phyloP scores from a whole-genome alignment of 2,797 vertebrate genomes.

The Ctenopoma kingsleyae region DNA sequence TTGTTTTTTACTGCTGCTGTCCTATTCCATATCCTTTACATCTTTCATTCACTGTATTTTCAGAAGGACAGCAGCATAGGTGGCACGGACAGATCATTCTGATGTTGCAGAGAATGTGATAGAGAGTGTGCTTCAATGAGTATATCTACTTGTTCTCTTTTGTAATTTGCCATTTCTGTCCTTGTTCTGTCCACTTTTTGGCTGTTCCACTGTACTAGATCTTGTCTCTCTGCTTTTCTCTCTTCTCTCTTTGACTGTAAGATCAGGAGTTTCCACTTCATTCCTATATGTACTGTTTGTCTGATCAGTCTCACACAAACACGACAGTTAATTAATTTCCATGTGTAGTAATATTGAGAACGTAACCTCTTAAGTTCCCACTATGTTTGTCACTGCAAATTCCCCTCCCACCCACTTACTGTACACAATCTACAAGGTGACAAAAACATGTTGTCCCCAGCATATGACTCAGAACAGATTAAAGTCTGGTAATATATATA shows the following conservation, averaged over 20 bases:
- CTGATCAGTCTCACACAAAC: constrained; percentile 16
- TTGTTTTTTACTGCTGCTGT: too few relatives aligned
- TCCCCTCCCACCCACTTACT: constrained; percentile 30
- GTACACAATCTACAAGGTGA: constrained; percentile 9
- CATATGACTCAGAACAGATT: constrained; percentile 6
- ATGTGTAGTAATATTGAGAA: constrained; percentile 13
- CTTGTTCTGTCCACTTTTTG: neutral
- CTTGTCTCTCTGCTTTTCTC: neutral
- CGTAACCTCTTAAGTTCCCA: constrained; percentile 14
- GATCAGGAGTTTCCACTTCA: constrained; percentile 19
- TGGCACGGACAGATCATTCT: neutral
- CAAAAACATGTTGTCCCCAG: constrained; percentile 11
- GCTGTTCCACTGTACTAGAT: constrained; percentile 20
- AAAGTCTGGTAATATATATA: constrained; percentile 2
- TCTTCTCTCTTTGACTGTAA: constrained; percentile 14
- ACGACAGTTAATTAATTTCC: constrained; percentile 11
- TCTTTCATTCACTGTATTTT: constrained; percentile 3
- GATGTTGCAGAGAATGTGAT: too few relatives aligned
- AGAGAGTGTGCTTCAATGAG: neutral
- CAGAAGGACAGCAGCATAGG: constrained; percentile 7
- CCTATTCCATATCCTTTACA: neutral
- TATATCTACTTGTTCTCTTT: neutral
- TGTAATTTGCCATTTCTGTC: constrained; percentile 13
- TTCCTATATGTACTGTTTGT: constrained; percentile 7
- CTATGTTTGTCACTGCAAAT: constrained; percentile 24